Percentiles rank a stretch among this genome's conserved stretches.
These are phyloP conservation scores for Pachypeltis micranthus DNA, from an alignment of 1,140 invertebrate genomes.

Conservation along the genomic window DNA sequence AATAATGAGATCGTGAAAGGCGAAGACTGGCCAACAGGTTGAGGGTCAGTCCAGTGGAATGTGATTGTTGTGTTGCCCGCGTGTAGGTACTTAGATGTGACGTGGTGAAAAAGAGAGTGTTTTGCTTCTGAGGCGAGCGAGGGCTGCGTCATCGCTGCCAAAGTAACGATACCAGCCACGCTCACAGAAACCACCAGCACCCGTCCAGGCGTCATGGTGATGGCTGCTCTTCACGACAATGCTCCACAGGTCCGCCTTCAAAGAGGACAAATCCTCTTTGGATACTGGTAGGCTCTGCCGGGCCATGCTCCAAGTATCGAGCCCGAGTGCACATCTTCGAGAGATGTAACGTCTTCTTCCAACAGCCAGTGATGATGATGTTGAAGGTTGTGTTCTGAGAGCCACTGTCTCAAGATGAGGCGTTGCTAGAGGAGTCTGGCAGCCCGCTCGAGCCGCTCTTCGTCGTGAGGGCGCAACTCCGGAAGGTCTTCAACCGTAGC, in stretches of 20 bases:
- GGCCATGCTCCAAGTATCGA: slow-evolving; percentile 65
- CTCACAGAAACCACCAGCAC: slow-evolving; percentile 77
- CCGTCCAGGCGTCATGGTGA: slow-evolving; percentile 76
- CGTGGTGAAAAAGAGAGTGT: slow-evolving; percentile 76
- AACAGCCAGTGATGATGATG: slow-evolving; percentile 65
- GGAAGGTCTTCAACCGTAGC: slow-evolving; percentile 53
- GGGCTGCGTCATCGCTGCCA: slow-evolving; percentile 76
- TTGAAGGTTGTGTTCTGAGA: slow-evolving; percentile 57
- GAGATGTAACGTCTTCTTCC: slow-evolving; percentile 62
- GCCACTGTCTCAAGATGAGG: slow-evolving; percentile 67
- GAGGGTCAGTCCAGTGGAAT: slow-evolving; percentile 77
- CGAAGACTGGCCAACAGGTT: slow-evolving; percentile 75
- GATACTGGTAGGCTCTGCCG: slow-evolving; percentile 64
- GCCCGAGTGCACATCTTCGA: slow-evolving; percentile 82
- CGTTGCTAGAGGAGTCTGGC: slow-evolving; percentile 63
- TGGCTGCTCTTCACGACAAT: slow-evolving; percentile 73
- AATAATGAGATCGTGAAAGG: slow-evolving; percentile 80
- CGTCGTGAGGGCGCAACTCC: slow-evolving; percentile 64
- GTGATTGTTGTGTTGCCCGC: slow-evolving; percentile 73
- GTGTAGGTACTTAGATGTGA: slow-evolving; percentile 79
- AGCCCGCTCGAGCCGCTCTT: slow-evolving; percentile 61
- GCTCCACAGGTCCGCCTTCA: slow-evolving; percentile 75
- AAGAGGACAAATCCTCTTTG: slow-evolving; percentile 56
- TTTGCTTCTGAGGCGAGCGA: slow-evolving; percentile 73
- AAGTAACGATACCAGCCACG: slow-evolving; percentile 68